These are phyloP conservation scores for Diachrysia chrysitis DNA, from an alignment of 2,888 invertebrate genomes.

Conservation along the genomic window DNA sequence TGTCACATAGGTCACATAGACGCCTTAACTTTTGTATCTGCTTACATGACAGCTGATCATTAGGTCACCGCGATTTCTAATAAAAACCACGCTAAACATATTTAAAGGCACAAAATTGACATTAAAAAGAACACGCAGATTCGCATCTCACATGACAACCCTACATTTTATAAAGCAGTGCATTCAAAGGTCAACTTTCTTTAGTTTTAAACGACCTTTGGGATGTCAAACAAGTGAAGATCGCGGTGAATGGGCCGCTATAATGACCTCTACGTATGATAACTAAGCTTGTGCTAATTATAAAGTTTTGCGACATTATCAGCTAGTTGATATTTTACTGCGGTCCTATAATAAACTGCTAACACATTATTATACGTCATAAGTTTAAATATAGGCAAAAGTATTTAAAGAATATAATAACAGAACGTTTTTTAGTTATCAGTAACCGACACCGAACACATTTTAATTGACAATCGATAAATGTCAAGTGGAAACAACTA, in stretches of 20 bases:
- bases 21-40: too few relatives aligned
- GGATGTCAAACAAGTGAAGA: constrained; percentile 27
- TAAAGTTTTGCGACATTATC: not conserved
- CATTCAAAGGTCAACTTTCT: constrained; percentile 43
- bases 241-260: constrained; percentile 29
- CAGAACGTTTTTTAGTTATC: too few relatives aligned
- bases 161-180: constrained; percentile 18
- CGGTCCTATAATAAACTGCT: not conserved
- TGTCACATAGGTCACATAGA: too few relatives aligned
- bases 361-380: too few relatives aligned
- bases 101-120: not conserved
- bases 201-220: constrained; percentile 31
- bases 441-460: too few relatives aligned
- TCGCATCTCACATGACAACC: constrained; percentile 7
- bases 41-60: too few relatives aligned
- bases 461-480: too few relatives aligned
- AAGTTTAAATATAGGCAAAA: too few relatives aligned
- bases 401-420: too few relatives aligned
- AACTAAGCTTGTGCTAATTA: constrained; percentile 13
- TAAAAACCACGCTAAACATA: not conserved
- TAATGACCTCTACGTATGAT: constrained; percentile 42
- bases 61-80: not conserved
- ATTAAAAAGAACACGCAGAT: not conserved
- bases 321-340: not conserved
- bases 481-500: too few relatives aligned